These are phyloP conservation scores for Mnemiopsis leidyi DNA, from an alignment of 37 sponge, comb jelly and placozoan species.

Conservation along the genomic window DNA sequence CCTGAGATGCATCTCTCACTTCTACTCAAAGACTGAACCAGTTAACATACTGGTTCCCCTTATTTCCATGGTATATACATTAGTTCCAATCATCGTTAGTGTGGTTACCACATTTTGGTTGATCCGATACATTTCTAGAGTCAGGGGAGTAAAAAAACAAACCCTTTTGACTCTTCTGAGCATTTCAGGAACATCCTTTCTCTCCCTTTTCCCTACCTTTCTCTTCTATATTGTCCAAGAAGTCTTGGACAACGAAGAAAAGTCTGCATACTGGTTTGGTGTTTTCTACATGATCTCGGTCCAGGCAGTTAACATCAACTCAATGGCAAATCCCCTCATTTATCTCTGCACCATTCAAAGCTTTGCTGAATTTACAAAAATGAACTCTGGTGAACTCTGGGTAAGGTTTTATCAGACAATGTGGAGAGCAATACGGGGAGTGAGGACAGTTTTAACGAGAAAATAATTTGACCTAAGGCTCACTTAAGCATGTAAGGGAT, in stretches of 20 bases:
- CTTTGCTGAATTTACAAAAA: background rate
- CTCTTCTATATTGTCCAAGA: background rate
- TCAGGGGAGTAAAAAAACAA: background rate
- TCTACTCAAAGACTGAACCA: background rate
- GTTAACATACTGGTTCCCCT: background rate
- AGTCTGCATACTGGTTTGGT: background rate
- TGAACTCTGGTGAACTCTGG: background rate
- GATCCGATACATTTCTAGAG: background rate
- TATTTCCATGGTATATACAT: background rate
- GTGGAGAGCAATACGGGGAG: background rate
- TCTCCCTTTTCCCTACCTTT: background rate
- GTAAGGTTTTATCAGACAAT: background rate
- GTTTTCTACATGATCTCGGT: background rate
- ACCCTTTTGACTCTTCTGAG: background rate
- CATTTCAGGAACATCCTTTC: background rate
- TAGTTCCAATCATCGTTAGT: background rate
- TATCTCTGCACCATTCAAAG: background rate
- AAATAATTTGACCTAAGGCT: too few relatives aligned
- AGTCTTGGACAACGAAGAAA: background rate
- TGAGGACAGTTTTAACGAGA: too few relatives aligned
- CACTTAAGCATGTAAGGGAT: too few relatives aligned
- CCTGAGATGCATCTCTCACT: background rate
- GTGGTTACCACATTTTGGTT: background rate
- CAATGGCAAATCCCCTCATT: background rate
- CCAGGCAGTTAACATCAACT: background rate